Base-by-base conservation (phyloP, 2,888 invertebrate species). In the Polia nebulosa region DNA sequence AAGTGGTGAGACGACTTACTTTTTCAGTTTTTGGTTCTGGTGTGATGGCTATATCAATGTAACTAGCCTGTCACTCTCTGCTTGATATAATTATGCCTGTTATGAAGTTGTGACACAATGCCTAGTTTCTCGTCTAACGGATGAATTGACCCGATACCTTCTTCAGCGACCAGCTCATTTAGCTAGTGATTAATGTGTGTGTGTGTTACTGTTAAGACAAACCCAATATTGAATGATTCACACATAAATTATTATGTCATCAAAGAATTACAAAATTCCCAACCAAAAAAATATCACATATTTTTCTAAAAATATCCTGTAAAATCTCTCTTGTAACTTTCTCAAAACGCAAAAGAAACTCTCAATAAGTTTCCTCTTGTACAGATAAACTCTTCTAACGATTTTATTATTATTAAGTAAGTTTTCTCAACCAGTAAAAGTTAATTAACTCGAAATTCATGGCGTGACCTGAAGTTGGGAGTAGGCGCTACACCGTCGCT, bases 381-480 rank as follows among this genome's bases (percentile, higher is more conserved):
- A 58, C 68, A 80, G 73, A 78, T 76, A 70, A 62, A 75, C 68
- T 68, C 72, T 66, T 74, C 66, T 75, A 76, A 72, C 77, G 68
- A 80, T 78, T 70, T 80, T 87, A 87, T 87, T 83, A 87, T 82
- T 84, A 86, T 85, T 81, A 85, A 86, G 84, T 82, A 87, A 86
- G 89, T 87, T 88, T 78, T 78, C 60, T 66, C 78, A 71, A 66
- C 70, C 80, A 80, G 83, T 81, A 83, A 81, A 84, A 78, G 80
- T 81, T 74, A 91, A 91, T 91, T 91, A 91, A 90, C 87, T 90
- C 87, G 84, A 85, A 89, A 90, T 90, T 91, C 87, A 87, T 86
- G 83, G 87, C 88, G 86, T 87, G 88, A 90, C 86, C 88, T 86
- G 78, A 91, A 91, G 84, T 91, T 91, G 86, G 69, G 84, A 86